Evolutionary conservation across 1,140 invertebrate species (phyloP).

Genomic region (Mercenaria mercenaria): DNA sequence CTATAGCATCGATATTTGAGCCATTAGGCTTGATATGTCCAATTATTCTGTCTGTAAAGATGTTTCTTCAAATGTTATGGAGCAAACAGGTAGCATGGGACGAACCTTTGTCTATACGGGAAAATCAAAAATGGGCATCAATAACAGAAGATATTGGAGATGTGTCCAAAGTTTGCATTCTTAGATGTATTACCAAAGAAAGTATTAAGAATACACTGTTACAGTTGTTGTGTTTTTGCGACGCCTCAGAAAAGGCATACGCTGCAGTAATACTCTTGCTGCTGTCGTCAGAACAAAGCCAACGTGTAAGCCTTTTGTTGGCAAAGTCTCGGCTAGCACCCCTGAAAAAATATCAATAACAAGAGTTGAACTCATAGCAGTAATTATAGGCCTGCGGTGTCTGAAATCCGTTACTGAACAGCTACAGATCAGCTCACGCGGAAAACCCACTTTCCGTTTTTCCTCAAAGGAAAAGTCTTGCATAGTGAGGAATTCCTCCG

Average conservation of each 20-base stretch:
- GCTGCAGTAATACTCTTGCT: not conserved
- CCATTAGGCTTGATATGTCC: not conserved
- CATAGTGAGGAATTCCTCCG: too few relatives aligned
- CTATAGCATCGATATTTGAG: not conserved
- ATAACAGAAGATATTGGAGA: too few relatives aligned
- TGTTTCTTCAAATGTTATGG: too few relatives aligned
- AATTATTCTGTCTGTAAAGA: too few relatives aligned
- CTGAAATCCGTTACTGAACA: not conserved
- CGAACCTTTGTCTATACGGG: not conserved
- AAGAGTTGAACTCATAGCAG: not conserved
- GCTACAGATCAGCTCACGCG: too few relatives aligned
- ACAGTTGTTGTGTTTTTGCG: not conserved
- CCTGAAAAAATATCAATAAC: not conserved
- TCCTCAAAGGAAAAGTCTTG: too few relatives aligned
- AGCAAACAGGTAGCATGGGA: too few relatives aligned
- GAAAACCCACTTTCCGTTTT: too few relatives aligned
- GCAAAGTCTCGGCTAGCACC: not conserved
- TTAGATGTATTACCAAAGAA: too few relatives aligned
- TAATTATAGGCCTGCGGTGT: not conserved
- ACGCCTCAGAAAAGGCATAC: slow-evolving; percentile 16
- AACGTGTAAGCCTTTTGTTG: not conserved
- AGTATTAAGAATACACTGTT: too few relatives aligned
- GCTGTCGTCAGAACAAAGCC: not conserved
- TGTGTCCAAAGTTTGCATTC: too few relatives aligned
- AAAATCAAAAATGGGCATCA: too few relatives aligned